Evolutionary conservation across 64 coral and sea anemone species (phyloP).

Genomic region (Pachyseris speciosa): DNA sequence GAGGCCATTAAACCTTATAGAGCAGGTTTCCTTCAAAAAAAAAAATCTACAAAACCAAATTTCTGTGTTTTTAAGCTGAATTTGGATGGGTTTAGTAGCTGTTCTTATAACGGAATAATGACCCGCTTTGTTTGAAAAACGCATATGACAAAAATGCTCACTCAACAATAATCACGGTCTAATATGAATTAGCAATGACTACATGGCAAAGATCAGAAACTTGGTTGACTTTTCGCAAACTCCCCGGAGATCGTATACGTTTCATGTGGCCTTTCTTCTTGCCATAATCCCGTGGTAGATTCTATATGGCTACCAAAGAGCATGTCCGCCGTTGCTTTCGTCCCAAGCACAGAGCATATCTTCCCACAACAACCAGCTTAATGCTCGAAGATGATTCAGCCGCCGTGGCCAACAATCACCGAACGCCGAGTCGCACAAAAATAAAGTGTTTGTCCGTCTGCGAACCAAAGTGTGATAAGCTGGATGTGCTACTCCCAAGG

Average conservation of each 20-base stretch:
- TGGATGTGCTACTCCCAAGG: neutral
- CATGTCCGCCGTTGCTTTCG: neutral
- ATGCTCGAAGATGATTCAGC: neutral
- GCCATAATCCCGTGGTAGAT: neutral
- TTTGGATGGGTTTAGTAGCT: too few species aligned
- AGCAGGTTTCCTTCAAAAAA: too few species aligned
- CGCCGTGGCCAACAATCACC: neutral
- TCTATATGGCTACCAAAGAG: neutral
- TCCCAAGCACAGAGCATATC: neutral
- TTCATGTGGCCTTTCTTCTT: neutral
- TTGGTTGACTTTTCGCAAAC: neutral
- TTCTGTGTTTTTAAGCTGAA: too few species aligned
- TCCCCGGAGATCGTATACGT: neutral
- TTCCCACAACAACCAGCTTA: neutral
- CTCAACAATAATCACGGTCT: too few species aligned
- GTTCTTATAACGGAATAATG: too few species aligned
- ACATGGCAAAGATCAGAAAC: too few species aligned
- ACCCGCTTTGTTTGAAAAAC: too few species aligned
- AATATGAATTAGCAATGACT: neutral
- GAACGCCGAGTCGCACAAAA: neutral
- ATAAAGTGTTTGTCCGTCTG: neutral
- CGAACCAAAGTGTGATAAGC: neutral
- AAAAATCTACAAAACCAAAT: too few species aligned
- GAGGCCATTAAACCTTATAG: too few species aligned
- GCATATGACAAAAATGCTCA: too few species aligned